A percentile compares a stretch with the other conserved stretches of the same genome.
Evolutionary conservation across 2,113 vertebrate genomes (phyloP).

Genomic region (Toxostoma redivivum): DNA sequence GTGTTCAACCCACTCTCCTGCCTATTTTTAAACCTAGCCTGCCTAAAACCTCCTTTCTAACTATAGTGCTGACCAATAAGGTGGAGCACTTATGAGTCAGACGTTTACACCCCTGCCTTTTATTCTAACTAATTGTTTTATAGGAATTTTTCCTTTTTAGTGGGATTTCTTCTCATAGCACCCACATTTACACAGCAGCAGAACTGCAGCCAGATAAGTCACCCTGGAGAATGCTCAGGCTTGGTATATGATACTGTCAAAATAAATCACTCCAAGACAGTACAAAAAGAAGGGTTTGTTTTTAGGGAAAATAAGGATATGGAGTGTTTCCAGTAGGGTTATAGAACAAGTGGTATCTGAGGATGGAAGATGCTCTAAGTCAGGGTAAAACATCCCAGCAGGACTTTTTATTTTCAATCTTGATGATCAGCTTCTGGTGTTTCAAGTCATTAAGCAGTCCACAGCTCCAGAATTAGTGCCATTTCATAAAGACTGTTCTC

Average conservation of each 20-base stretch:
- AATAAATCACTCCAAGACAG: not conserved
- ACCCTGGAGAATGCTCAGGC: not conserved
- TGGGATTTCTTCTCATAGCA: not conserved
- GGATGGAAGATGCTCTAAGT: not conserved
- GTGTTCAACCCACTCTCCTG: not conserved
- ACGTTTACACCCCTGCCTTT: not conserved
- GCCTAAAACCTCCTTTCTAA: not conserved
- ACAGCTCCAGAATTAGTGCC: not conserved
- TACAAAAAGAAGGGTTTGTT: not conserved
- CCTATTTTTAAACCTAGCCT: not conserved
- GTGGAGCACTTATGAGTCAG: not conserved
- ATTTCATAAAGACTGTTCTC: not conserved
- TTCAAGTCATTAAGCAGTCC: not conserved
- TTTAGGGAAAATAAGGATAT: not conserved
- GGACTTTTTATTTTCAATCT: not conserved
- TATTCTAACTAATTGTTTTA: not conserved
- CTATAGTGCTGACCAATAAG: not conserved
- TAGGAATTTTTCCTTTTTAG: not conserved
- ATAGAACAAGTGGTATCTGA: not conserved
- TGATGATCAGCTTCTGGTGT: not conserved
- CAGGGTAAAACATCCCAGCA: not conserved
- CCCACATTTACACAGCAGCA: not conserved
- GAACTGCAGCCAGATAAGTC: not conserved
- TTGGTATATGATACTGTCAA: not conserved
- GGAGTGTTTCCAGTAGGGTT: not conserved